Base-by-base conservation (phyloP, 2,888 invertebrate species). In the Cosmorhoe ocellata region DNA sequence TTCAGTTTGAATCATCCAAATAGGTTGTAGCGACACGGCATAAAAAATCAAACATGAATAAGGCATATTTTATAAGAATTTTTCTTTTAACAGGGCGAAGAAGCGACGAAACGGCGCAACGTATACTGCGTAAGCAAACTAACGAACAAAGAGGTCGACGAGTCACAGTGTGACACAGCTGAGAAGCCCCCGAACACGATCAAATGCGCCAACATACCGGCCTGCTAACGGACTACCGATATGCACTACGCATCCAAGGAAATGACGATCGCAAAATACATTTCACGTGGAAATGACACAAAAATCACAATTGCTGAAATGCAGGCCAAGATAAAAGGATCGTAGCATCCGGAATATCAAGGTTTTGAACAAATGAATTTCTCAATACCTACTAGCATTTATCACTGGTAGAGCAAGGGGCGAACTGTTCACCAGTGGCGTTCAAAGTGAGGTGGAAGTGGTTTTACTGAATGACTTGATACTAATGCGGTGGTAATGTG, bases 41-140 rank as follows among this genome's bases (percentile, higher is more conserved):
- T n/a, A n/a, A n/a, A n/a, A n/a, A n/a, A n/a, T n/a, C n/a, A n/a
- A n/a, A n/a, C n/a, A n/a, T n/a, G n/a, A n/a, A n/a, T n/a, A n/a
- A n/a, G n/a, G n/a, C n/a, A n/a, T n/a, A n/a, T n/a, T n/a, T n/a
- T n/a, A n/a, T n/a, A n/a, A n/a, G 24, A 3, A 8, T 24, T 22
- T 36, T n/a, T 26, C 26, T 14, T 27, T 28, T 50, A 34, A 3
- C 79, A 90, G 90, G 88, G 87, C 40, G 86, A 91, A 46, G 90
- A 91, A 56, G 93, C 93, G 9, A 90, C 92, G 53, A 92, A 93
- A 49, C 87, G 91, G 33, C 91, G 95, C 54, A 93, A 92, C 59
- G 93, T 95, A 1, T 93, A 95, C 91, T 95, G 95, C 74, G 93
- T 95, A n/a, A 93, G 94, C 69, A 93, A 93, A 68, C 91, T 93